These are phyloP conservation scores for Lucilia sericata DNA, from an alignment of 1,140 invertebrate species.

Conservation along the genomic window DNA sequence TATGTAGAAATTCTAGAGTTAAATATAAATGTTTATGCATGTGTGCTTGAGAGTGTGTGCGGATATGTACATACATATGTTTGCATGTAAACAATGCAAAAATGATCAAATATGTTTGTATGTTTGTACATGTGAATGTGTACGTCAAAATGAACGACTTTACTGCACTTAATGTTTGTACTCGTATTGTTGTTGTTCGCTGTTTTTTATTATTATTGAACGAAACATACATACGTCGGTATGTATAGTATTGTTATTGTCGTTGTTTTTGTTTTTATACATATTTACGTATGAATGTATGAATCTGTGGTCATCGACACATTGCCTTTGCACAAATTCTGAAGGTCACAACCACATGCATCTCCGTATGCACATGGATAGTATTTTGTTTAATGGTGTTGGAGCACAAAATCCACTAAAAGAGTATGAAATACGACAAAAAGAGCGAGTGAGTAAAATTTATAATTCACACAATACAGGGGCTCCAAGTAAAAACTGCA, in stretches of 20 bases:
- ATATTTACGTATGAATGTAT: constrained; percentile 53
- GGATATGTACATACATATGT: not conserved
- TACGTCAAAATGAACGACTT: constrained; percentile 30
- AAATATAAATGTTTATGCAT: no score
- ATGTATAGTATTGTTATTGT: constrained; percentile 12
- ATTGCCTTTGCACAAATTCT: constrained; percentile 69
- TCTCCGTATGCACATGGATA: constrained; percentile 17
- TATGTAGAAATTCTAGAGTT: no score
- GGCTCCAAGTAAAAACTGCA: not conserved
- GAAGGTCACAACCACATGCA: constrained; percentile 66
- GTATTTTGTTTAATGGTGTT: not conserved
- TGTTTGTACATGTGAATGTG: not conserved
- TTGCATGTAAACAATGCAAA: not conserved
- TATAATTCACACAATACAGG: no score
- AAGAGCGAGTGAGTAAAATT: no score
- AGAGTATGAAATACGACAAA: no score
- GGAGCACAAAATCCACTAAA: not conserved
- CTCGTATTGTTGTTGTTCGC: not conserved
- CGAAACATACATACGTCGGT: constrained; percentile 60
- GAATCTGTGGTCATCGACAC: constrained; percentile 69
- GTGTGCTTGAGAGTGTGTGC: not conserved
- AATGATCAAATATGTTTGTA: no score
- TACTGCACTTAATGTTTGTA: constrained; percentile 27
- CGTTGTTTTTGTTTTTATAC: constrained; percentile 56
- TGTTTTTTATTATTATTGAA: constrained; percentile 37